Evolutionary conservation across 2,797 vertebrate species (phyloP), one percentile per base, ranked within the genome.

Genomic region (Neopelma chrysocephalum): DNA sequence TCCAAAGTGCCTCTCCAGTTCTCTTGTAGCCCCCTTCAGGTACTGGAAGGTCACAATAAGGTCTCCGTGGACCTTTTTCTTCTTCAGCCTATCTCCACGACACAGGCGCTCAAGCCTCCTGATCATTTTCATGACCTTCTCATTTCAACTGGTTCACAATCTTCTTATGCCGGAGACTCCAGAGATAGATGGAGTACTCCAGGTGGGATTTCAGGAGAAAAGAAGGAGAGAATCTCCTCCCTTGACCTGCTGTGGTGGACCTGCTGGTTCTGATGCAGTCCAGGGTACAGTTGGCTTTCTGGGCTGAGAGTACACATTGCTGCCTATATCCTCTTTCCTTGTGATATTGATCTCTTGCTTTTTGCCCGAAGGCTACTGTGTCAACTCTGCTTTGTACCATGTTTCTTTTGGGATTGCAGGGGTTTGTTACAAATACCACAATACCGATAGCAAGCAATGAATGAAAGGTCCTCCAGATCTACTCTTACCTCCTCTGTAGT

Each of bases 111-210:
- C 15, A 25, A 89, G 36, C 2, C 9, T 9, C 6, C 3, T 51
- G 25, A 58, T 58, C 34, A 79, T 40, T 21, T 36, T 65, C 34
- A 47, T 18, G 34, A 19, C 21, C 7, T 60, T 21, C 29, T 58
- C 3, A 2, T 53, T 79, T 15, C 47, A 53, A 4, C 40, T 16
- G 0, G 0, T 53, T 31, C 47, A 32, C 2, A 6, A 21, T 5
- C 9, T 42, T 65, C 6, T 23, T 21, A 5, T 36, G 3, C 5
- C 4, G 4, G 15, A 11, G 15, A 11, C 23, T 10, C 29, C 47
- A 72, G 66, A 66, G 31, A 10, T 47, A 6, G 34, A 38, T 36
- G 45, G 18, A 68, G 25, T 47, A 9, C n/a, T 40, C 15, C 11
- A 26, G 21, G 4, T 51, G 25, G 15, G 12, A 34, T 66, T 47